Percentiles rank a stretch among this genome's conserved stretches.
Evolutionary conservation across 2,797 vertebrate species (phyloP).

Genomic region (Rhyacichthys aspro): DNA sequence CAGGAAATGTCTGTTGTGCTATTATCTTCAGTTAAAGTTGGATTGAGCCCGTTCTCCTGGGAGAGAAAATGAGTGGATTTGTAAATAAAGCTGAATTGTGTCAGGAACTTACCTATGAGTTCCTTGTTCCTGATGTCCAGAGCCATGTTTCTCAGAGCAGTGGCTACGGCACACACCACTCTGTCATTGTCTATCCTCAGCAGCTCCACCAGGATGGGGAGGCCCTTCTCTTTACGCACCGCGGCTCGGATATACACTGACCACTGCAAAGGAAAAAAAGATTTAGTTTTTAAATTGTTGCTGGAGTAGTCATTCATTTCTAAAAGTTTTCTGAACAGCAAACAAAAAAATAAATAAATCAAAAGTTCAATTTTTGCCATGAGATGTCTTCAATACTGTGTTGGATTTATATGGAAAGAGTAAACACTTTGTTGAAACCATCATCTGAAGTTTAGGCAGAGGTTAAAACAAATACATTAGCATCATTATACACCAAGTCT

Average conservation of each 20-base stretch:
- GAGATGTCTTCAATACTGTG: no score
- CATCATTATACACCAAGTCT: no score
- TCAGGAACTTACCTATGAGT: constrained; percentile 87
- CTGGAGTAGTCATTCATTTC: neutral
- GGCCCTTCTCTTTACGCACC: constrained; percentile 96
- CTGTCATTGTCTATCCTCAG: constrained; percentile 98
- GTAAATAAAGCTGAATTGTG: no score
- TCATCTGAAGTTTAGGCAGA: no score
- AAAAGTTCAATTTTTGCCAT: no score
- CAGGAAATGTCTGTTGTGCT: constrained; percentile 14
- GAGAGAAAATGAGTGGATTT: no score
- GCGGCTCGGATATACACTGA: constrained; percentile 97
- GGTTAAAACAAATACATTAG: no score
- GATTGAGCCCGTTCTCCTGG: neutral
- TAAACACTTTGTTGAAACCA: no score
- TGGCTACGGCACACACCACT: constrained; percentile 97
- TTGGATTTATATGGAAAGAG: no score
- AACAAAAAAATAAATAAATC: no score
- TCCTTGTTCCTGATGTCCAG: constrained; percentile 99
- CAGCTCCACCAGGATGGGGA: constrained; percentile 95
- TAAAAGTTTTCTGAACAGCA: no score
- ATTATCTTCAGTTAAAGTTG: constrained; percentile 17
- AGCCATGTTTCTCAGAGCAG: constrained; percentile 97
- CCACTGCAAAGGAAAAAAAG: constrained; percentile 82
- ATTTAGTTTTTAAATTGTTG: neutral